Base-by-base conservation (phyloP, 2,113 vertebrate species). In the Seriola aureovittata region DNA sequence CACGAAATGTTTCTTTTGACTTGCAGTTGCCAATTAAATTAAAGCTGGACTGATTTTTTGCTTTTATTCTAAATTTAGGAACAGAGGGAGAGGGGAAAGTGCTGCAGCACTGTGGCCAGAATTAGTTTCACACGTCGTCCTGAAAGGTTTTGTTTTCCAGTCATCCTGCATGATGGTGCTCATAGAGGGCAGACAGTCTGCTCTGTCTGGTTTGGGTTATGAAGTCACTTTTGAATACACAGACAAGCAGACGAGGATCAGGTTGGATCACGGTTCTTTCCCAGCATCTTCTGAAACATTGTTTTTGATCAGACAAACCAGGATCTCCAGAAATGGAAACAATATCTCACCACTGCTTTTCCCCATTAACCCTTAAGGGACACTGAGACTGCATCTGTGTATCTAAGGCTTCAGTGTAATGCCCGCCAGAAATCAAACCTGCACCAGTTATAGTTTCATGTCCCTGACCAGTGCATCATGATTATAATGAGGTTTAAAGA, bases 181-280 rank as follows among this genome's bases (percentile, higher is more conserved):
- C 71, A 74, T 74, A 82, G 80, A 69, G 71, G 82, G 34, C 38
- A 9, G 76, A 65, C 81, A 75, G 81, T 86, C 88, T 86, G 85
- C 71, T 71, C 81, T 29, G 87, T 89, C 91, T 90, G 90, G 81
- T 89, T 75, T 34, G 78, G 84, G 75, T 93, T 84, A 90, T 86
- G 75, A 86, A 73, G 82, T 84, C 78, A 82, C 80, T 72, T 59
- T 69, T 66, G 81, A 82, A 67, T 69, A 63, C 70, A 89, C 78
- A 86, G 85, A 88, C 83, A 86, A 63, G 85, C 67, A 69, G 57
- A 25, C 10, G 38, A 65, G 82, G 78, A 90, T 86, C 82, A 90
- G 82, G 84, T 77, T n/a, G 85, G 85, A 83, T 89, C 75, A 55
- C 12, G 16, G 80, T 69, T 83, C 73, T 82, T 88, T 85, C 85